These are phyloP conservation scores for Aphidius colemani DNA, from an alignment of 2,888 invertebrate species.

Conservation along the genomic window DNA sequence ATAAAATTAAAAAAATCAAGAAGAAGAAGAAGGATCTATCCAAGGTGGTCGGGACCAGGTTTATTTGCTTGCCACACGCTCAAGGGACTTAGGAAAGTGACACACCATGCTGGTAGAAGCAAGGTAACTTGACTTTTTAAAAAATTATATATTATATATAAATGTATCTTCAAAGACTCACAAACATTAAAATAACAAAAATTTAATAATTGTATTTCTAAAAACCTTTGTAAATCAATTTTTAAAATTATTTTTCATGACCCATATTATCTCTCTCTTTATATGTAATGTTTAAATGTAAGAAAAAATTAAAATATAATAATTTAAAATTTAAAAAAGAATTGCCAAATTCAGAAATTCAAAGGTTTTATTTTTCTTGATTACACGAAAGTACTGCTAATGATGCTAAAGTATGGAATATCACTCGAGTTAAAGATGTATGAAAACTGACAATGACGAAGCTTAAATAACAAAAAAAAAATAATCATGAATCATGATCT, in stretches of 20 bases:
- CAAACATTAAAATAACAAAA: too few relatives aligned
- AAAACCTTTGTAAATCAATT: too few relatives aligned
- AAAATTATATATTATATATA: too few relatives aligned
- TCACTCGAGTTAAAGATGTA: too few relatives aligned
- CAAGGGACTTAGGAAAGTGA: slow-evolving; percentile 37
- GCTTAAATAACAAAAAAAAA: slow-evolving; percentile 16
- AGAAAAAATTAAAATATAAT: too few relatives aligned
- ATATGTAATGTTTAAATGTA: too few relatives aligned
- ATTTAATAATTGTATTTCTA: too few relatives aligned
- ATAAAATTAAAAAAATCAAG: slow-evolving; percentile 5
- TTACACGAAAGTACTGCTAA: slow-evolving; percentile 25
- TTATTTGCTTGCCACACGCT: not conserved
- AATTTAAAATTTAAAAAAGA: too few relatives aligned
- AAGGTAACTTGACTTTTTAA: too few relatives aligned
- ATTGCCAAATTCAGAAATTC: too few relatives aligned
- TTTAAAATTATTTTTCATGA: too few relatives aligned
- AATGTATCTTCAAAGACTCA: too few relatives aligned
- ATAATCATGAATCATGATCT: slow-evolving; percentile 31
- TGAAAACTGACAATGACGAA: slow-evolving; percentile 31
- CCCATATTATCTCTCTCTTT: not conserved
- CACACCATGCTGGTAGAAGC: slow-evolving; percentile 21
- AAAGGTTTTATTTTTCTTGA: slow-evolving; percentile 7
- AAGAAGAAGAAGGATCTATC: slow-evolving; percentile 38
- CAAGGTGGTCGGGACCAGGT: slow-evolving; percentile 45
- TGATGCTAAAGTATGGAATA: slow-evolving; percentile 4